Conservation (phyloP, 1,140 invertebrate genomes). For the Formica selysi region DNA sequence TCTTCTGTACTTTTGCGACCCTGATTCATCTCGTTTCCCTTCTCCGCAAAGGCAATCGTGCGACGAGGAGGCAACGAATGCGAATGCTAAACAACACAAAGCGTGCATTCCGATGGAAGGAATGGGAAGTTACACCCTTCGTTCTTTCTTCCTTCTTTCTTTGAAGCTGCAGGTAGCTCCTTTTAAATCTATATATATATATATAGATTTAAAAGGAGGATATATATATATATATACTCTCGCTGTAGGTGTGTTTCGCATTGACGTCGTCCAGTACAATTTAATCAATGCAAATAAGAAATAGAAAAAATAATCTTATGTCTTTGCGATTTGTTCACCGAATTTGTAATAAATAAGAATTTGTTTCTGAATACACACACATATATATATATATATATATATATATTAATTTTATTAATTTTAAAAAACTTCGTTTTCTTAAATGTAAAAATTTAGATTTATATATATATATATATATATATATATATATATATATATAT, state of each 20-base stretch:
- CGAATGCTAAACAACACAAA: slow-evolving; percentile 51
- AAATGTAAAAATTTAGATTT: too few relatives aligned
- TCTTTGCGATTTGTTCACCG: background rate
- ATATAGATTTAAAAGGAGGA: too few relatives aligned
- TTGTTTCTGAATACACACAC: background rate
- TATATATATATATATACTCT: background rate
- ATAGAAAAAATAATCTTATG: background rate
- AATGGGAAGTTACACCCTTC: slow-evolving; percentile 27
- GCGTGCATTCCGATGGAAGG: slow-evolving; percentile 38
- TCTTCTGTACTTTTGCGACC: background rate
- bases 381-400: background rate
- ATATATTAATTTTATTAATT: too few relatives aligned
- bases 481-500: background rate
- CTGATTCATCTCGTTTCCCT: background rate
- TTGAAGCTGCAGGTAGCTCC: background rate
- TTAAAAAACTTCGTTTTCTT: too few relatives aligned
- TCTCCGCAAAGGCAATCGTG: background rate
- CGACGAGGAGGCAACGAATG: slow-evolving; percentile 29
- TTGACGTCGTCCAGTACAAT: background rate
- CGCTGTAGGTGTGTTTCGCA: background rate
- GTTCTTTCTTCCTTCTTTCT: slow-evolving; percentile 28
- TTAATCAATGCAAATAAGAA: slow-evolving; percentile 1
- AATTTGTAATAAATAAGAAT: background rate
- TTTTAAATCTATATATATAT: background rate
- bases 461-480: background rate